Percentiles rank a stretch among this genome's conserved stretches.
Conservation (phyloP, 2,888 invertebrate genomes). For the Tipula helvola region DNA sequence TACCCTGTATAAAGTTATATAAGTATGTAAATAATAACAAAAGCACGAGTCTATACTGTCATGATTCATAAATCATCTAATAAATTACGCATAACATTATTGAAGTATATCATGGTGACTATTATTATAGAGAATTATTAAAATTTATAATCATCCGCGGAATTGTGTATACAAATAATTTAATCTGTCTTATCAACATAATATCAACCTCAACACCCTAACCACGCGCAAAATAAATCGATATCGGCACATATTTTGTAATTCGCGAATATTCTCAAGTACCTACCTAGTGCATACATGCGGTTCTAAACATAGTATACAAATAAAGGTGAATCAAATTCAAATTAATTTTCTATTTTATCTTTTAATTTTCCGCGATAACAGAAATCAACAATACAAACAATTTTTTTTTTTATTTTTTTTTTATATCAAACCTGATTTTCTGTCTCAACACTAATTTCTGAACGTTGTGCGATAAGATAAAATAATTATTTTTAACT, state of each 20-base stretch:
- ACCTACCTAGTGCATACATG: not conserved
- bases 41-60: not conserved
- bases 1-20: not conserved
- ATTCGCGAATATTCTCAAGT: not conserved
- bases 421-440: not conserved
- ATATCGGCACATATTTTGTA: not conserved
- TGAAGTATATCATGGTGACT: too few relatives aligned
- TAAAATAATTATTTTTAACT: not conserved
- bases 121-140: too few relatives aligned
- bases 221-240: not conserved
- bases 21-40: not conserved
- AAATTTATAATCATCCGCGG: too few relatives aligned
- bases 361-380: not conserved
- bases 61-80: not conserved
- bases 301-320: not conserved
- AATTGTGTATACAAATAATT: too few relatives aligned
- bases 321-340: not conserved
- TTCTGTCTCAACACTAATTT: not conserved
- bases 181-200: not conserved
- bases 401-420: too few relatives aligned
- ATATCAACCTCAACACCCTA: not conserved
- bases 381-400: not conserved
- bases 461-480: not conserved
- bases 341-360: not conserved
- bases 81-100: not conserved